Percentiles rank a stretch among this genome's conserved stretches.
Conservation (phyloP, 2,888 invertebrate species). For the Ennomos quercinarius region DNA sequence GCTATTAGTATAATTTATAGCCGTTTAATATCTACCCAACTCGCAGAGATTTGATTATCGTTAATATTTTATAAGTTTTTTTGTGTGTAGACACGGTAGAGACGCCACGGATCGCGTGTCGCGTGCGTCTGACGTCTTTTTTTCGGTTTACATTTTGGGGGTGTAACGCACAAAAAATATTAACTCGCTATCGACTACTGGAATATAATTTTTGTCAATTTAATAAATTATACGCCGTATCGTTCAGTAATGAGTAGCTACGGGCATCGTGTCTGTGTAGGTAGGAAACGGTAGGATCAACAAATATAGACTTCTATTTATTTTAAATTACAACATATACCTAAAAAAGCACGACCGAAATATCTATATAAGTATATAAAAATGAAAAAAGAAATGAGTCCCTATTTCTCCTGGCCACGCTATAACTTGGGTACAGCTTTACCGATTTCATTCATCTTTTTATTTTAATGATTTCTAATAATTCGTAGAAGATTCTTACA, state of each 20-base stretch:
- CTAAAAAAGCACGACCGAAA: too few relatives aligned
- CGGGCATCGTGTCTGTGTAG: conserved; percentile 51
- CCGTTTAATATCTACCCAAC: conserved; percentile 77
- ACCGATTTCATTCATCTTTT: too few relatives aligned
- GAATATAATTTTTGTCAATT: conserved; percentile 84
- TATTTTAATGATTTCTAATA: too few relatives aligned
- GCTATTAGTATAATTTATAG: conserved; percentile 84
- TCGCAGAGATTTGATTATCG: conserved; percentile 79
- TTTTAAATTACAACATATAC: too few relatives aligned
- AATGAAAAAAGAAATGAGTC: too few relatives aligned
- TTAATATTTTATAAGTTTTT: conserved; percentile 66
- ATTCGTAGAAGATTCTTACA: too few relatives aligned
- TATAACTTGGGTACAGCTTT: too few relatives aligned
- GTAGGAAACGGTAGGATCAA: conserved; percentile 1
- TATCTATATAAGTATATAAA: too few relatives aligned
- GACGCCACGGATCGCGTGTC: conserved; percentile 79
- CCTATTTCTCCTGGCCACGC: too few relatives aligned
- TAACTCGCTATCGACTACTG: conserved; percentile 82
- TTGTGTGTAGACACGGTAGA: conserved; percentile 37
- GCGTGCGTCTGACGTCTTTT: conserved; percentile 77
- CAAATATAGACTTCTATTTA: too few relatives aligned
- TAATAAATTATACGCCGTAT: conserved; percentile 80
- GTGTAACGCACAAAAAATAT: conserved; percentile 76
- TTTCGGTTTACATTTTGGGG: conserved; percentile 68
- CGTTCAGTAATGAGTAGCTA: conserved; percentile 73